Percentiles rank a stretch among this genome's conserved stretches.
These are phyloP conservation scores for Drosophila santomea DNA, from an alignment of 1,140 invertebrate genomes.

Conservation along the genomic window DNA sequence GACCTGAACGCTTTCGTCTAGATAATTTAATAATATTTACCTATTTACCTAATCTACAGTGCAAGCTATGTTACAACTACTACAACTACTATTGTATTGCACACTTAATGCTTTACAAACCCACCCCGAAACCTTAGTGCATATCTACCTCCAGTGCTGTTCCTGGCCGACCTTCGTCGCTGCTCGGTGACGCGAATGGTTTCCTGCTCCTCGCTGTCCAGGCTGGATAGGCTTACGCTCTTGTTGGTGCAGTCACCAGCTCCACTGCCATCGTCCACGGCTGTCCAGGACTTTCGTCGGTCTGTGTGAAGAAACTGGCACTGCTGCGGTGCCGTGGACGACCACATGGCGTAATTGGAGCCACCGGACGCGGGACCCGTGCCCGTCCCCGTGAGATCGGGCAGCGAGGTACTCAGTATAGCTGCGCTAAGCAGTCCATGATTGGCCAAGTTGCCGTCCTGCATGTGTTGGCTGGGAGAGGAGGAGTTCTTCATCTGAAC, in stretches of 20 bases:
- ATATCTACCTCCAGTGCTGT: constrained; percentile 85
- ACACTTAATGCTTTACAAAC: background rate
- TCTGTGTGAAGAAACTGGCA: constrained; percentile 85
- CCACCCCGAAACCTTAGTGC: background rate
- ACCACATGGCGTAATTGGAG: constrained; percentile 69
- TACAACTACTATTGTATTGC: background rate
- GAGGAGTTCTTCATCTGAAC: constrained; percentile 84
- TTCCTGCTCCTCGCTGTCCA: constrained; percentile 87
- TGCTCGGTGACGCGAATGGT: constrained; percentile 82
- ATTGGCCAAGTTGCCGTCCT: constrained; percentile 57
- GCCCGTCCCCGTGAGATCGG: constrained; percentile 65
- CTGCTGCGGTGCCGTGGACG: constrained; percentile 67
- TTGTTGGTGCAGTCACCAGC: constrained; percentile 80
- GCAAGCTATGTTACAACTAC: background rate
- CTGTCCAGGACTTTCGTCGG: constrained; percentile 92
- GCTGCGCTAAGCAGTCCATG: constrained; percentile 66
- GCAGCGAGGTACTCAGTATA: constrained; percentile 86
- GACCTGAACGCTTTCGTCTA: too few relatives aligned
- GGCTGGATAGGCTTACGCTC: constrained; percentile 86
- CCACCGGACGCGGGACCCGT: constrained; percentile 11
- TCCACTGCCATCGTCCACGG: constrained; percentile 87
- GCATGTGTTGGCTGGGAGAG: constrained; percentile 55
- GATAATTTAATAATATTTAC: too few relatives aligned
- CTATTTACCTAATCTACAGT: too few relatives aligned
- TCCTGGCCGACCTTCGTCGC: constrained; percentile 85